These are phyloP conservation scores for Neolamprologus kungweensis DNA, from an alignment of 2,113 vertebrate species.

Conservation along the genomic window DNA sequence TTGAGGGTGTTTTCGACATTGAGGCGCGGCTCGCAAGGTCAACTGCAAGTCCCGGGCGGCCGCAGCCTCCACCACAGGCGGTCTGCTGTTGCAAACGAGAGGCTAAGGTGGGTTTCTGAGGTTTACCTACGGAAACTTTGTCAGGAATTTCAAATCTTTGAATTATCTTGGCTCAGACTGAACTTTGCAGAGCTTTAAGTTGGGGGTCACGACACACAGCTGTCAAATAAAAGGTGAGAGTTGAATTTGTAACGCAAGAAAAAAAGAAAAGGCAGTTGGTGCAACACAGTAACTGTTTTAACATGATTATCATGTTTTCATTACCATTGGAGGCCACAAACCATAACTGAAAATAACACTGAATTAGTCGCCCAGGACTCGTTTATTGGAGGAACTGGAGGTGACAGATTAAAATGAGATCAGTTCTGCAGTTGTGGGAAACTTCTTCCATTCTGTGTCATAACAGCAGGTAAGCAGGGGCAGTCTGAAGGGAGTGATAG, in stretches of 20 bases:
- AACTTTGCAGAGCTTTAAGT: background rate
- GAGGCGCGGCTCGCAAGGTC: background rate
- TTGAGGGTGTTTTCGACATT: background rate
- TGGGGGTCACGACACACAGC: background rate
- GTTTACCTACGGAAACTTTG: background rate
- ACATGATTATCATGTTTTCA: fast-evolving
- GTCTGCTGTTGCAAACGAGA: background rate
- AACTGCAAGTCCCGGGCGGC: background rate
- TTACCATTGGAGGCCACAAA: background rate
- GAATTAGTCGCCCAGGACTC: background rate
- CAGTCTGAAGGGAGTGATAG: background rate
- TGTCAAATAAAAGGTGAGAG: background rate
- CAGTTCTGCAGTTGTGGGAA: background rate
- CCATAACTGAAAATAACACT: background rate
- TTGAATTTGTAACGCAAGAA: background rate
- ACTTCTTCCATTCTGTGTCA: background rate
- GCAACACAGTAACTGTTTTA: background rate
- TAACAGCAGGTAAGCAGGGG: background rate
- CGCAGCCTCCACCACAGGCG: background rate
- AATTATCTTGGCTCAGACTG: background rate
- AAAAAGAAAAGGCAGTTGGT: background rate
- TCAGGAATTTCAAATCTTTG: background rate
- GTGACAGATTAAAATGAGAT: background rate
- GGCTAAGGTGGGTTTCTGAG: background rate
- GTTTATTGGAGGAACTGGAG: background rate